Evolutionary conservation across 1,140 invertebrate species (phyloP).

Genomic region (Leptestheria dahalacensis): DNA sequence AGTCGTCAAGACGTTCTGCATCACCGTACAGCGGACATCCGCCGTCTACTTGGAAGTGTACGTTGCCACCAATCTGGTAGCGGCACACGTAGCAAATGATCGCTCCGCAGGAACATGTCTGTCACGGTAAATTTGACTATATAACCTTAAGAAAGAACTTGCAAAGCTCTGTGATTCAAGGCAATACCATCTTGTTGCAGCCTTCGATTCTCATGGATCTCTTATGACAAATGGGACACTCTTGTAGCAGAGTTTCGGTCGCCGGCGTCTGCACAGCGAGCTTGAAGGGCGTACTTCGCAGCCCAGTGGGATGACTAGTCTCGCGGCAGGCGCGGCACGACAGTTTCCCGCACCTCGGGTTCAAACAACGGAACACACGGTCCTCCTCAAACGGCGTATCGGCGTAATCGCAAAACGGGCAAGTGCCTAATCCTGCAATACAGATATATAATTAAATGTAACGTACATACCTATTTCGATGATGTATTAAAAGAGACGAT

Average conservation of each 20-base stretch:
- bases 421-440: constrained; percentile 32
- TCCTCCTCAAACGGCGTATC: constrained; percentile 40
- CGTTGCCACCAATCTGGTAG: constrained; percentile 38
- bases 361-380: constrained; percentile 45
- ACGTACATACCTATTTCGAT: too few species aligned
- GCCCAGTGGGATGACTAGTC: constrained; percentile 41
- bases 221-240: constrained; percentile 40
- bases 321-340: constrained; percentile 35
- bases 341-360: constrained; percentile 46
- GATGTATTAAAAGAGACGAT: background rate
- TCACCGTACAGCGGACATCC: background rate
- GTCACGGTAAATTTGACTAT: background rate
- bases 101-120: constrained; percentile 44
- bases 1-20: background rate
- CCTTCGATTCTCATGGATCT: constrained; percentile 46
- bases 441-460: background rate
- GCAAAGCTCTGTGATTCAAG: background rate
- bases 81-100: constrained; percentile 51
- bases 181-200: constrained; percentile 53
- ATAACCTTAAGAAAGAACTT: background rate
- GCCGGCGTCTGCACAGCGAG: constrained; percentile 44
- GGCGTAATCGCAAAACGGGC: constrained; percentile 46
- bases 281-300: constrained; percentile 41
- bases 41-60: constrained; percentile 33
- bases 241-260: constrained; percentile 43